Conservation (phyloP, 2,113 vertebrate genomes). For the Cyrtonyx montezumae region DNA sequence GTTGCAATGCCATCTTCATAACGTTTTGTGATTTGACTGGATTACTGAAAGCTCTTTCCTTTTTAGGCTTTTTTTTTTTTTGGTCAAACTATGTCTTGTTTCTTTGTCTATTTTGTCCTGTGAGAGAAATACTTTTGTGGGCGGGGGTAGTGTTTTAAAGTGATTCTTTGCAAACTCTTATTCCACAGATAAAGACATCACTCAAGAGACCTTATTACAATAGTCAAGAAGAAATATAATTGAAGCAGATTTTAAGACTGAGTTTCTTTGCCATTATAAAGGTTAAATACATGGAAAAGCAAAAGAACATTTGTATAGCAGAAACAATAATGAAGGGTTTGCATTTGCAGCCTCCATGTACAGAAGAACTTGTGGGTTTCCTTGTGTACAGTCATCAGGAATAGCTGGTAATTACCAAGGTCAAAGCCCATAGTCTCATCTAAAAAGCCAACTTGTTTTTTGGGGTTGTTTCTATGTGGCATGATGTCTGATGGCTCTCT, state of each 20-base stretch:
- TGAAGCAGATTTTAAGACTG: constrained; percentile 25
- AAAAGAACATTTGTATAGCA: constrained; percentile 5
- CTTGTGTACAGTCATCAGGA: constrained; percentile 39
- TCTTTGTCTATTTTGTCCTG: neutral
- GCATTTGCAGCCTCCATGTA: neutral
- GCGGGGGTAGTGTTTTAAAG: neutral
- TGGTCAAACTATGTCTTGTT: neutral
- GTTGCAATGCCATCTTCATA: neutral
- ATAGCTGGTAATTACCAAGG: constrained; percentile 24
- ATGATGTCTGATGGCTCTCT: neutral
- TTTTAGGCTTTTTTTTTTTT: neutral
- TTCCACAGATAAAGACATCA: constrained; percentile 11
- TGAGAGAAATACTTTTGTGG: neutral
- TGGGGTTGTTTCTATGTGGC: neutral
- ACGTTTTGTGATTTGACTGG: neutral
- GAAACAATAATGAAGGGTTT: constrained; percentile 46
- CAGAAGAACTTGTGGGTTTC: constrained; percentile 39
- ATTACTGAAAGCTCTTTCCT: neutral
- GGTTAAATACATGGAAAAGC: constrained; percentile 30
- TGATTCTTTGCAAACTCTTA: neutral
- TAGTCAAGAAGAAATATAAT: neutral
- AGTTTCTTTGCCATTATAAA: constrained; percentile 32
- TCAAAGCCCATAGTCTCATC: constrained; percentile 35
- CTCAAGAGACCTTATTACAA: constrained; percentile 11
- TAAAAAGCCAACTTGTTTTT: neutral